phyloP scores from a whole-genome alignment of 2,888 invertebrate species.

The Peribatodes rhomboidaria region DNA sequence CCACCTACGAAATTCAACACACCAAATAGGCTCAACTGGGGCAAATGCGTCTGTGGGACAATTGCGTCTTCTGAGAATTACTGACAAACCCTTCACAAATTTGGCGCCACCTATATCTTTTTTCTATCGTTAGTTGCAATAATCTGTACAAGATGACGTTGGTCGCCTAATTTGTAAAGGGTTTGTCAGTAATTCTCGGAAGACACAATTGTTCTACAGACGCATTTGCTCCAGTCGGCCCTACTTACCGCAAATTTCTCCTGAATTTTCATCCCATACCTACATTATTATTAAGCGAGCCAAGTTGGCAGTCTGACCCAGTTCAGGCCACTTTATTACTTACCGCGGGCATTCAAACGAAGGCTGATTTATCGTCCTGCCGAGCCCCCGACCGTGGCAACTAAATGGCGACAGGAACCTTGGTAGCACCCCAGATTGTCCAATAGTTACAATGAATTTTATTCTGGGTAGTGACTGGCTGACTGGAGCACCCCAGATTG shows the following conservation, averaged over 20 bases:
- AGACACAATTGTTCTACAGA: too few relatives aligned
- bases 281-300: constrained; percentile 14
- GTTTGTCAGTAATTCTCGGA: too few relatives aligned
- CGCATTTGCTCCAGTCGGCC: too few relatives aligned
- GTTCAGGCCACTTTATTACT: constrained; percentile 38
- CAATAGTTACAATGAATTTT: neutral
- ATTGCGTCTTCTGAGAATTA: too few relatives aligned
- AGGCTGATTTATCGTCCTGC: constrained; percentile 43
- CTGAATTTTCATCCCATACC: neutral
- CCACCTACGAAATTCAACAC: neutral
- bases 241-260: neutral
- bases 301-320: constrained; percentile 35
- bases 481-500: too few relatives aligned
- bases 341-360: constrained; percentile 42
- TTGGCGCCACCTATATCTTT: too few relatives aligned
- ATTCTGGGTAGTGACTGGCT: neutral
- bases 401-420: constrained; percentile 21
- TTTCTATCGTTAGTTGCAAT: too few relatives aligned
- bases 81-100: too few relatives aligned
- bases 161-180: too few relatives aligned
- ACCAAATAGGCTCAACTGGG: too few relatives aligned
- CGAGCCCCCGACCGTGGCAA: constrained; percentile 33
- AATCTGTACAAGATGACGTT: too few relatives aligned
- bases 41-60: too few relatives aligned
- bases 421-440: neutral